Evolutionary conservation across 2,888 invertebrate species (phyloP).

Genomic region (Drosophila infuscata): DNA sequence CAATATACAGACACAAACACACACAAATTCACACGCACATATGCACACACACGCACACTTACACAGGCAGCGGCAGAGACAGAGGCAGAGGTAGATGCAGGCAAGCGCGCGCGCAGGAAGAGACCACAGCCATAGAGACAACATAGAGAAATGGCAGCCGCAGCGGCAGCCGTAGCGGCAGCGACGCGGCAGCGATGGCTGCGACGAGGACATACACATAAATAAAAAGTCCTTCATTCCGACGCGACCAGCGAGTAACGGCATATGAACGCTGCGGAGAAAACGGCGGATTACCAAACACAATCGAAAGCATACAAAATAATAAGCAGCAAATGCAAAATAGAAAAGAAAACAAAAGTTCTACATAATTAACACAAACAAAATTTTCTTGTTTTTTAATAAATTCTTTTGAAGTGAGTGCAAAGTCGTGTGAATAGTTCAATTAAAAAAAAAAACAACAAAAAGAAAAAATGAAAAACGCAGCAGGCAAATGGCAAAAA

Average conservation of each 20-base stretch:
- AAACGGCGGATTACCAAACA: slow-evolving; percentile 68
- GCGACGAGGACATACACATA: slow-evolving; percentile 83
- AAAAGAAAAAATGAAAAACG: slow-evolving; percentile 30
- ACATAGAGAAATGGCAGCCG: slow-evolving; percentile 55
- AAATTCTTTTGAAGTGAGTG: slow-evolving; percentile 69
- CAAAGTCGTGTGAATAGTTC: slow-evolving; percentile 22
- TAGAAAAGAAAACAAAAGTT: slow-evolving; percentile 21
- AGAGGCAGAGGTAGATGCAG: not conserved
- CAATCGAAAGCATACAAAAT: slow-evolving; percentile 28
- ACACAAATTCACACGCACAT: not conserved
- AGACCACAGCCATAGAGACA: slow-evolving; percentile 16
- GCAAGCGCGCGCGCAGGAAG: slow-evolving; percentile 27
- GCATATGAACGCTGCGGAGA: slow-evolving; percentile 72
- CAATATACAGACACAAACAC: slow-evolving; percentile 26
- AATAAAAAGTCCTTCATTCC: slow-evolving; percentile 85
- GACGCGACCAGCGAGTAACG: slow-evolving; percentile 85
- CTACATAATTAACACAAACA: slow-evolving; percentile 22
- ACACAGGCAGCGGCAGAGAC: not conserved
- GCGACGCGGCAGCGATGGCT: slow-evolving; percentile 42
- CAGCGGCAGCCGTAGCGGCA: slow-evolving; percentile 41
- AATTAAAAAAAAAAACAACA: slow-evolving; percentile 5
- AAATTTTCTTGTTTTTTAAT: slow-evolving; percentile 33
- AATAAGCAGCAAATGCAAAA: slow-evolving; percentile 27
- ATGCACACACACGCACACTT: slow-evolving; percentile 3
- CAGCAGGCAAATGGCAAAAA: slow-evolving; percentile 61